Percentiles rank a stretch among this genome's conserved stretches.
Conservation (phyloP, 92 coral and sea anemone genomes). For the Phenganax stokvisi region DNA sequence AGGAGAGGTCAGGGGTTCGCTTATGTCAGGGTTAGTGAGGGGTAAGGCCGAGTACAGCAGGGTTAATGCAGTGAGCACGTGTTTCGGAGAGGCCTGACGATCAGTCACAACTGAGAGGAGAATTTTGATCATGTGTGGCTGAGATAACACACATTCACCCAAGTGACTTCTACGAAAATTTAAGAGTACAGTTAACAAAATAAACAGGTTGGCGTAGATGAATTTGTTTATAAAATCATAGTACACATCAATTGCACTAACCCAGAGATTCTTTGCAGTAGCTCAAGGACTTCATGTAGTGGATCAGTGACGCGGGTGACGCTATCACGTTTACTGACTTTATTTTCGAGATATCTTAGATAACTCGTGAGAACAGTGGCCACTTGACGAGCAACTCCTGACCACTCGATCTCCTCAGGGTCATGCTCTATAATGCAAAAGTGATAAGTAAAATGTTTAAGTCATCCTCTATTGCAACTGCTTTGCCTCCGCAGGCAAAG, state of each 20-base stretch:
- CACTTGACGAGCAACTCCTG: slow-evolving; percentile 90
- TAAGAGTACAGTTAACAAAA: too few relatives aligned
- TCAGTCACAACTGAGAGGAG: slow-evolving; percentile 78
- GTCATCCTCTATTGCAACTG: background rate
- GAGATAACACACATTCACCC: slow-evolving; percentile 82
- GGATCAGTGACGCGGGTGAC: slow-evolving; percentile 58
- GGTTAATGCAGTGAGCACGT: slow-evolving; percentile 70
- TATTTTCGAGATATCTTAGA: slow-evolving; percentile 47
- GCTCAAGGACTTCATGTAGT: slow-evolving; percentile 69
- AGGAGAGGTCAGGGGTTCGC: slow-evolving; percentile 65
- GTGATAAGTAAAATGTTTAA: background rate
- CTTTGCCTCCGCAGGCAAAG: too few relatives aligned
- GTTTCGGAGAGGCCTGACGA: slow-evolving; percentile 86
- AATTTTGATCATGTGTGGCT: slow-evolving; percentile 85
- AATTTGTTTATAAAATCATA: background rate
- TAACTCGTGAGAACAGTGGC: slow-evolving; percentile 83
- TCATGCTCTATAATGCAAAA: slow-evolving; percentile 52
- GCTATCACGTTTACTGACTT: slow-evolving; percentile 53
- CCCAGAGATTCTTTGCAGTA: slow-evolving; percentile 78
- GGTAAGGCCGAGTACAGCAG: slow-evolving; percentile 82
- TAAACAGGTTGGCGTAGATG: background rate
- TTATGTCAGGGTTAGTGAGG: slow-evolving; percentile 64
- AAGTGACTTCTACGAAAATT: slow-evolving; percentile 65
- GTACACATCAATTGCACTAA: slow-evolving; percentile 18
- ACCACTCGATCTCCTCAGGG: slow-evolving; percentile 87